These are phyloP conservation scores for Austrofundulus limnaeus DNA, from an alignment of 2,113 vertebrate species.

Conservation along the genomic window DNA sequence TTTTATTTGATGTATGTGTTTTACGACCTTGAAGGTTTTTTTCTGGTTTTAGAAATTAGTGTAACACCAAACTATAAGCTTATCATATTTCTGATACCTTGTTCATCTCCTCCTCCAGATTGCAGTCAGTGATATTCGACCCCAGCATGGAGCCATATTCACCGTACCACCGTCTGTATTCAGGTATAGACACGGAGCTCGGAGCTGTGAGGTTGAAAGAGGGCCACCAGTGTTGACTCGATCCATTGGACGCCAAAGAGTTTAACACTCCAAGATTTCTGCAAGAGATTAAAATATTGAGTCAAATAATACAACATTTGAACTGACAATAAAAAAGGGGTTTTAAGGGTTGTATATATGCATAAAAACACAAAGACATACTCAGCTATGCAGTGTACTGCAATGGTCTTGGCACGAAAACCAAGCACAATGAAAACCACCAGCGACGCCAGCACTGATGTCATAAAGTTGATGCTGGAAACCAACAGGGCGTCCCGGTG, in stretches of 20 bases:
- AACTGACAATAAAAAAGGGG: slow-evolving; percentile 1
- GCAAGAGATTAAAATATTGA: slow-evolving; percentile 3
- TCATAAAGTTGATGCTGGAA: slow-evolving; percentile 97
- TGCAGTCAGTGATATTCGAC: slow-evolving; percentile 77
- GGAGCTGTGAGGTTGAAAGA: slow-evolving; percentile 72
- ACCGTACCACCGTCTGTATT: slow-evolving; percentile 78
- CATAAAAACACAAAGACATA: slow-evolving; percentile 68
- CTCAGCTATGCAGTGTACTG: slow-evolving; percentile 89
- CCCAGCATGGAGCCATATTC: slow-evolving; percentile 56
- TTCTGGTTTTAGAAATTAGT: no score
- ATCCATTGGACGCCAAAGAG: slow-evolving; percentile 37
- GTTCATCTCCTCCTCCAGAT: slow-evolving; percentile 79
- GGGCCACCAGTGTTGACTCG: slow-evolving; percentile 60
- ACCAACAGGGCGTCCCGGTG: slow-evolving; percentile 94
- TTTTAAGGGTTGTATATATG: background rate
- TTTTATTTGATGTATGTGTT: background rate
- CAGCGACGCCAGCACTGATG: slow-evolving; percentile 91
- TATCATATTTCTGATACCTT: slow-evolving; percentile 59
- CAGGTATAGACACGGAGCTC: slow-evolving; percentile 65
- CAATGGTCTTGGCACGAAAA: slow-evolving; percentile 96
- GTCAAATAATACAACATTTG: background rate
- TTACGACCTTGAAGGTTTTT: slow-evolving; percentile 13
- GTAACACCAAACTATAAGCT: no score
- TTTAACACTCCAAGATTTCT: slow-evolving; percentile 74
- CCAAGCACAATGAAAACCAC: slow-evolving; percentile 96